A percentile compares a stretch with the other conserved stretches of the same genome.
Evolutionary conservation across 2,113 vertebrate species (phyloP).

Genomic region (Cebidichthys violaceus): DNA sequence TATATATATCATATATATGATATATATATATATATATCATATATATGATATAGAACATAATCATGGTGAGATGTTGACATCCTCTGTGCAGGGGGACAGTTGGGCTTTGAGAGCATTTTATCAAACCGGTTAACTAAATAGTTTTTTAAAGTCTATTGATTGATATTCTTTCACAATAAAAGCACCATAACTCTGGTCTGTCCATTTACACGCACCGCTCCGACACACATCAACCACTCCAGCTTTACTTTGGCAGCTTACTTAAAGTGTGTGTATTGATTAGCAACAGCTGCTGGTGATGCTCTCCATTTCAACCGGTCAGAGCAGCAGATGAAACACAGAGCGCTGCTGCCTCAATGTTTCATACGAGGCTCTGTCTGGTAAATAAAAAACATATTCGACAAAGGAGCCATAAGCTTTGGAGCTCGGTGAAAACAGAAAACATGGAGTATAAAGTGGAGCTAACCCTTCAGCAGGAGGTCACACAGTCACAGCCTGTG

Average conservation of each 20-base stretch:
- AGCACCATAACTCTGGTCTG: not conserved
- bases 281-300: not conserved
- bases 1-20: too few relatives aligned
- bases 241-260: not conserved
- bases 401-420: not conserved
- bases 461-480: conserved; percentile 8
- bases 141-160: too few relatives aligned
- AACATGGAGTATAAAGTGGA: conserved; percentile 6
- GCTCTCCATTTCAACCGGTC: not conserved
- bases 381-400: not conserved
- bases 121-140: not conserved
- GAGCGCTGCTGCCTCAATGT: not conserved
- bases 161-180: not conserved
- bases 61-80: not conserved
- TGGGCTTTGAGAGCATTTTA: not conserved
- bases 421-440: not conserved
- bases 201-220: too few relatives aligned
- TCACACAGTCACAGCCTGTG: conserved; percentile 23
- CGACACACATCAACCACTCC: not conserved
- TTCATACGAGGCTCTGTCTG: not conserved
- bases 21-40: too few relatives aligned
- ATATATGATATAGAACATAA: not conserved
- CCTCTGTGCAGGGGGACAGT: too few relatives aligned
- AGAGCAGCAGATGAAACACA: not conserved
- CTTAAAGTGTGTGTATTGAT: not conserved